phyloP scores from a whole-genome alignment of 92 coral and sea anemone genomes.

The Diadumene lineata region DNA sequence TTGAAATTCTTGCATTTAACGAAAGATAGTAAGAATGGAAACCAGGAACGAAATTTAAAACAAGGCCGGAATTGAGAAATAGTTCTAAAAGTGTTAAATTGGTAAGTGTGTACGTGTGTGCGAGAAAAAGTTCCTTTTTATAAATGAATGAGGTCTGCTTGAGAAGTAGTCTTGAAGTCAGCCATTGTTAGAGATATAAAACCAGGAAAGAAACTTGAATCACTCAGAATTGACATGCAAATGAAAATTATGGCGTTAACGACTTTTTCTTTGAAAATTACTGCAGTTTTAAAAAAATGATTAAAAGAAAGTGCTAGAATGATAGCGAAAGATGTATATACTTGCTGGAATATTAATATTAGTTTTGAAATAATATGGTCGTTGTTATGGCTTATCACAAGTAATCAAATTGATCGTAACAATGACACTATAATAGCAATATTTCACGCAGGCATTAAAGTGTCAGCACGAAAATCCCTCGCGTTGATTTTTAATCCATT shows the following conservation, averaged over 20 bases:
- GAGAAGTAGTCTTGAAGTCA: no score
- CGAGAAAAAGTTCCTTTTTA: no score
- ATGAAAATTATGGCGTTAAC: background rate
- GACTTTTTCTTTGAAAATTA: background rate
- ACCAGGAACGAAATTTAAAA: no score
- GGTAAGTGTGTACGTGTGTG: no score
- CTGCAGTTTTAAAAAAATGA: background rate
- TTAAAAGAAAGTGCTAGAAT: no score
- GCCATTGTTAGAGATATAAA: background rate
- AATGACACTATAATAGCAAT: constrained; percentile 14
- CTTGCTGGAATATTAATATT: constrained; percentile 7
- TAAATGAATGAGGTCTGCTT: no score
- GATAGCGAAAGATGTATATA: no score
- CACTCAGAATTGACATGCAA: background rate
- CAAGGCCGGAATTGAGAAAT: no score
- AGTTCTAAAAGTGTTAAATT: no score
- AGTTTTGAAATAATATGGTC: constrained; percentile 1
- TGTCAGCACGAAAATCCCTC: background rate
- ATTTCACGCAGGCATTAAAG: background rate
- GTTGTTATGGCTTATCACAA: background rate
- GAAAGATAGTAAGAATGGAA: no score
- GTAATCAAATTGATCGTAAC: constrained; percentile 5
- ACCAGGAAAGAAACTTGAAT: background rate
- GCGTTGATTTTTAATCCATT: background rate
- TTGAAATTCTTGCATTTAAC: no score